Evolutionary conservation across 2,113 vertebrate species (phyloP).

Genomic region (Eublepharis macularius): DNA sequence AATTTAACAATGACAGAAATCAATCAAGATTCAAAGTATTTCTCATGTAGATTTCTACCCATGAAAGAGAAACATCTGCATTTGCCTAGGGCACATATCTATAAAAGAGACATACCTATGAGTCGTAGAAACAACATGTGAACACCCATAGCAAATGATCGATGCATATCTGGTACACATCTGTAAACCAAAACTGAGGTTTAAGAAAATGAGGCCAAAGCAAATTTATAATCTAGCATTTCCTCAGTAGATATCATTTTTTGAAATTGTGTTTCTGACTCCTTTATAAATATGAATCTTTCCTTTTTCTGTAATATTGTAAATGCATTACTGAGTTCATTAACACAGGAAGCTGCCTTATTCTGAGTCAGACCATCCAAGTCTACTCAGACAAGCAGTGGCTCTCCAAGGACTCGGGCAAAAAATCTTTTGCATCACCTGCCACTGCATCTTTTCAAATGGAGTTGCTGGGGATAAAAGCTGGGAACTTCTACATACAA

Average conservation of each 20-base stretch:
- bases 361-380: too few relatives aligned
- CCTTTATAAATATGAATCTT: background rate
- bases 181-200: slow-evolving; percentile 60
- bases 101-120: slow-evolving; percentile 63
- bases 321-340: background rate
- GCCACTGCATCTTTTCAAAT: too few relatives aligned
- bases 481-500: too few relatives aligned
- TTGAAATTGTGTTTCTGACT: background rate
- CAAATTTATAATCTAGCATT: background rate
- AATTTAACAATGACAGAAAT: background rate
- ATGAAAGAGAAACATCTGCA: background rate
- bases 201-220: background rate
- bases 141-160: slow-evolving; percentile 75
- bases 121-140: slow-evolving; percentile 71
- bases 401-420: too few relatives aligned
- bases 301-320: background rate
- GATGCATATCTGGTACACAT: slow-evolving; percentile 75
- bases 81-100: background rate
- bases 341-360: background rate
- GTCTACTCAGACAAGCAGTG: too few relatives aligned
- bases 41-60: background rate
- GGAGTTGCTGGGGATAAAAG: too few relatives aligned
- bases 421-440: too few relatives aligned
- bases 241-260: background rate
- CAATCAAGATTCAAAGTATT: background rate